phyloP scores from a whole-genome alignment of 1,140 invertebrate genomes.

The Drosophila bocki region DNA sequence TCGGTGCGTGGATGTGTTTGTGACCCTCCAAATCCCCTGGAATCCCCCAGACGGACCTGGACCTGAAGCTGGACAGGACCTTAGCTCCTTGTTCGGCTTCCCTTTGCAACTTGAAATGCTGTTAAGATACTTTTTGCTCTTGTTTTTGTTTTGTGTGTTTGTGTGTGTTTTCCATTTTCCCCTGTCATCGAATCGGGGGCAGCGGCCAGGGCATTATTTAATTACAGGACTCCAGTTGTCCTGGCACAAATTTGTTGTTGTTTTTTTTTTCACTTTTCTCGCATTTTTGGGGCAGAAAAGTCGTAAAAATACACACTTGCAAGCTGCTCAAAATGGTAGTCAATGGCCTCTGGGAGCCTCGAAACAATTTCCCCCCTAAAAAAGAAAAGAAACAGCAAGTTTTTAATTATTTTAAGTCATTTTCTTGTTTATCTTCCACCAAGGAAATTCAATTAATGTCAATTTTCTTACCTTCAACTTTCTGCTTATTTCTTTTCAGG shows the following conservation, averaged over 20 bases:
- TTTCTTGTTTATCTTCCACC: conserved; percentile 7
- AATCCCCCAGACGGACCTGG: conserved; percentile 4
- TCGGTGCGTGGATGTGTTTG: conserved; percentile 46
- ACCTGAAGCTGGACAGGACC: neutral
- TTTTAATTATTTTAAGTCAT: conserved; percentile 72
- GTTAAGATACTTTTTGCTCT: conserved; percentile 67
- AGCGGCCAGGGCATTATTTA: conserved; percentile 44
- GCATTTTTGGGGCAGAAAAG: conserved; percentile 19
- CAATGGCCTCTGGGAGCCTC: conserved; percentile 73
- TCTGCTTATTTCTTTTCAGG: conserved; percentile 50
- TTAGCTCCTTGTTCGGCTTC: conserved; percentile 23
- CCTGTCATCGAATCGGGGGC: neutral
- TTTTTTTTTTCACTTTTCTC: conserved; percentile 24
- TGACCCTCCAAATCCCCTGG: conserved; percentile 15
- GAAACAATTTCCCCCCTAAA: conserved; percentile 57
- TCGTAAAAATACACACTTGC: conserved; percentile 68
- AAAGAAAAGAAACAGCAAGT: conserved; percentile 34
- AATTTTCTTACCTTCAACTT: conserved; percentile 25
- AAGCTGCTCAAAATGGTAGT: conserved; percentile 36
- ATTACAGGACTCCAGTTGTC: conserved; percentile 55
- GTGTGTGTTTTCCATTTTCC: conserved; percentile 7
- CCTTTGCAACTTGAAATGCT: conserved; percentile 74
- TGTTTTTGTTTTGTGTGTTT: conserved; percentile 24
- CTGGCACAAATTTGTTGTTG: neutral
- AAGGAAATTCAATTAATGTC: conserved; percentile 53